Base-by-base conservation (phyloP, 1,140 invertebrate species). In the Magallana ariakensis region DNA sequence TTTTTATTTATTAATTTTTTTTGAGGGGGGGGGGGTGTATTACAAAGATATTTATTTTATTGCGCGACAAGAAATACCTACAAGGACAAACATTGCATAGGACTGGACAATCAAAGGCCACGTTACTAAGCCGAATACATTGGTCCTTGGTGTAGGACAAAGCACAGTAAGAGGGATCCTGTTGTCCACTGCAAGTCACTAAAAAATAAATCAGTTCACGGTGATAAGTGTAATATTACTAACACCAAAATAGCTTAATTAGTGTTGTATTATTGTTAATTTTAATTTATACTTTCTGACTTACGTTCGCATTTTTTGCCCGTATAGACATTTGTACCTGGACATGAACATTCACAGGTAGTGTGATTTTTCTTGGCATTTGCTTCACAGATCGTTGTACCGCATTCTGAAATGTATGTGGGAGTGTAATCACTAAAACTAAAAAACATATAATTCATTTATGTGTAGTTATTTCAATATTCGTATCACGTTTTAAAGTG, bases 81-180 rank as follows among this genome's bases (percentile, higher is more conserved):
- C 80, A 82, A 4, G 80, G 80, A 82, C 80, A 82, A 16, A 82
- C 80, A n/a, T 82, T 82, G 54, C 80, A 82, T 8, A 82, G 80
- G n/a, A 55, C n/a, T 10, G 80, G 80, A 82, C 80, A 82, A 82
- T 55, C 54, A 26, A 82, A 82, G 9, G 80, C 46, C 46, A 82
- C 80, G 46, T 82, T 82, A 82, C 80, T 82, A 5, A 56, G n/a
- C n/a, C 46, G n/a, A 10, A 54, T 6, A 53, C 80, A 82, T 9
- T 54, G n/a, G 54, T 82, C 80, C 54, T 55, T 55, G 9, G 15
- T 82, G 16, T 82, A 82, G 16, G 54, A 82, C n/a, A 22, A 19
- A 8, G 4, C 5, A 56, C 80, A 82, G 46, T 19, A 55, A 2
- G 80, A 55, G 11, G 80, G 46, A 6, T 82, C 80, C n/a, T 55